Percentiles rank a stretch among this genome's conserved stretches.
phyloP scores from a whole-genome alignment of 2,113 vertebrate species.

The Proterorhinus semilunaris region DNA sequence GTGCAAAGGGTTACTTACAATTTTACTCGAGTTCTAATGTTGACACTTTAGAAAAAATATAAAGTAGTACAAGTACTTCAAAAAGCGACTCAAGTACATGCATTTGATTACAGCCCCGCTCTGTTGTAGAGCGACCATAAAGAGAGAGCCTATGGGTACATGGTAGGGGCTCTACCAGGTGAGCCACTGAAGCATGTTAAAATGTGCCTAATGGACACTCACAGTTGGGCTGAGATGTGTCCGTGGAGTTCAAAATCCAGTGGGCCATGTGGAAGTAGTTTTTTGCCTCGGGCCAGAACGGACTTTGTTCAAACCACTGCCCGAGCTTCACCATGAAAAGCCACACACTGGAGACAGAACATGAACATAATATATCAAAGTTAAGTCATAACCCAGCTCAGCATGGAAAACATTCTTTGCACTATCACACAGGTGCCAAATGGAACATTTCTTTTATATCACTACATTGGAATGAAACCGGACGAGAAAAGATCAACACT shows the following conservation, averaged over 20 bases:
- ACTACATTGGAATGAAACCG: background rate
- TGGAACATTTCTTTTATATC: background rate
- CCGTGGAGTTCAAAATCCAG: slow-evolving; percentile 73
- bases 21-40: too few relatives aligned
- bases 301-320: slow-evolving; percentile 54
- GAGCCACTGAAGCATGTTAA: too few relatives aligned
- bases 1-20: too few relatives aligned
- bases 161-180: background rate
- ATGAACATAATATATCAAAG: slow-evolving; percentile 12
- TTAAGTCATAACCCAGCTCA: background rate
- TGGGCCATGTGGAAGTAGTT: slow-evolving; percentile 64
- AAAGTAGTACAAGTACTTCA: too few relatives aligned
- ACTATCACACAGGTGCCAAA: background rate
- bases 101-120: too few relatives aligned
- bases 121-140: too few relatives aligned
- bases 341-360: slow-evolving; percentile 49
- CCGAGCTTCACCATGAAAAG: slow-evolving; percentile 45
- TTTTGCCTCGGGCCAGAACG: slow-evolving; percentile 61
- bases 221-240: slow-evolving; percentile 68
- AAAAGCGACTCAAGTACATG: too few relatives aligned
- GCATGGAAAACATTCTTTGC: background rate
- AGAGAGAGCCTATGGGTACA: too few relatives aligned
- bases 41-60: too few relatives aligned
- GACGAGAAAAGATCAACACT: background rate
- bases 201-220: slow-evolving; percentile 32